Evolutionary conservation across 23 tunicate species (phyloP).

Genomic region (Styela plicata): DNA sequence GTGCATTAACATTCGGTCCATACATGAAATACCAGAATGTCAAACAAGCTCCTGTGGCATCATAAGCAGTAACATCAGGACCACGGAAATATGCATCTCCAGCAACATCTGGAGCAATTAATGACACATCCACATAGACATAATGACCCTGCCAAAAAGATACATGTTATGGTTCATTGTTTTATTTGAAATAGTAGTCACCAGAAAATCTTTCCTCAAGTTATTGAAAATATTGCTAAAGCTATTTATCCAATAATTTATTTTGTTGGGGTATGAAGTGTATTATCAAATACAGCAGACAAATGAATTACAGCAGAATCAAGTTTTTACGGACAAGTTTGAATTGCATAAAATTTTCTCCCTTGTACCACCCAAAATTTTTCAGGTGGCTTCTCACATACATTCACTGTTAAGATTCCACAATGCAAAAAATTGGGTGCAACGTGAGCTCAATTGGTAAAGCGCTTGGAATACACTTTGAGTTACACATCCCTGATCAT

Average conservation of each 20-base stretch:
- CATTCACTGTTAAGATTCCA: no score
- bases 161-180: background rate
- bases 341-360: no score
- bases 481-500: no score
- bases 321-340: no score
- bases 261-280: no score
- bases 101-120: slow-evolving; percentile 12
- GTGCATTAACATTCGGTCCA: slow-evolving; percentile 60
- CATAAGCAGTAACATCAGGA: slow-evolving; percentile 40
- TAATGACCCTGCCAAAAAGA: slow-evolving; percentile 71
- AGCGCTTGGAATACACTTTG: no score
- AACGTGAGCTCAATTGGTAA: no score
- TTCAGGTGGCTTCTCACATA: no score
- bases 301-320: no score
- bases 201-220: background rate
- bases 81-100: slow-evolving; percentile 42
- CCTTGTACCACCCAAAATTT: no score
- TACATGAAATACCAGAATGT: slow-evolving; percentile 94
- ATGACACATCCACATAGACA: slow-evolving; percentile 50
- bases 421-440: no score
- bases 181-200: background rate
- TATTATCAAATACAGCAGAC: no score
- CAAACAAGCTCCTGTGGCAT: slow-evolving; percentile 58
- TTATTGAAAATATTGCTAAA: background rate
- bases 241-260: background rate